Evolutionary conservation across 2,797 vertebrate genomes (phyloP).

Genomic region (Sebastes trivittatus): DNA sequence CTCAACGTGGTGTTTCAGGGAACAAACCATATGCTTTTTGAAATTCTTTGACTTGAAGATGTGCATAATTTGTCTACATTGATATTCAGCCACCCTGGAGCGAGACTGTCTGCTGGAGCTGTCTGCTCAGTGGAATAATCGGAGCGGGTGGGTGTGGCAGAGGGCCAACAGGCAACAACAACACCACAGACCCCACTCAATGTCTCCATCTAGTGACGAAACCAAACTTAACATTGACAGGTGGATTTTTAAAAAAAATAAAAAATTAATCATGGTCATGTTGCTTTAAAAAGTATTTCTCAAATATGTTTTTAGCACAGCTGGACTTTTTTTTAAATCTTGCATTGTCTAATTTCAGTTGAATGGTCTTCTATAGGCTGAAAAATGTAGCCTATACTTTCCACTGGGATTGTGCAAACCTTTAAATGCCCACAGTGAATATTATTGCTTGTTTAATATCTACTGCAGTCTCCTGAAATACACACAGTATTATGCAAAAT

Average conservation of each 20-base stretch:
- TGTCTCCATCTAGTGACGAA: conserved; percentile 66
- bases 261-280: too few relatives aligned
- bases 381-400: background rate
- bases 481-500: background rate
- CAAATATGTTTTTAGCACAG: background rate
- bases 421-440: background rate
- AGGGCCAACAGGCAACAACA: conserved; percentile 19
- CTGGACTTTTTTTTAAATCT: background rate
- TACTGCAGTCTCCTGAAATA: background rate
- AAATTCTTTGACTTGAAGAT: conserved; percentile 39
- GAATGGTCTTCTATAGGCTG: background rate
- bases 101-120: conserved; percentile 53
- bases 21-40: conserved; percentile 11
- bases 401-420: background rate
- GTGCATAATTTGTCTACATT: conserved; percentile 49
- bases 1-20: conserved; percentile 1
- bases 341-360: background rate
- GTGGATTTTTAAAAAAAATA: background rate
- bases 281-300: background rate
- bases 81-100: conserved; percentile 53
- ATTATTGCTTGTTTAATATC: background rate
- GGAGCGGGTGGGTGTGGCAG: conserved; percentile 74
- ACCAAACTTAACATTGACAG: background rate
- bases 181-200: background rate
- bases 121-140: conserved; percentile 60